A percentile compares a stretch with the other conserved stretches of the same genome.
Conservation (phyloP, 1,140 invertebrate species). For the Trichogramma pretiosum region DNA sequence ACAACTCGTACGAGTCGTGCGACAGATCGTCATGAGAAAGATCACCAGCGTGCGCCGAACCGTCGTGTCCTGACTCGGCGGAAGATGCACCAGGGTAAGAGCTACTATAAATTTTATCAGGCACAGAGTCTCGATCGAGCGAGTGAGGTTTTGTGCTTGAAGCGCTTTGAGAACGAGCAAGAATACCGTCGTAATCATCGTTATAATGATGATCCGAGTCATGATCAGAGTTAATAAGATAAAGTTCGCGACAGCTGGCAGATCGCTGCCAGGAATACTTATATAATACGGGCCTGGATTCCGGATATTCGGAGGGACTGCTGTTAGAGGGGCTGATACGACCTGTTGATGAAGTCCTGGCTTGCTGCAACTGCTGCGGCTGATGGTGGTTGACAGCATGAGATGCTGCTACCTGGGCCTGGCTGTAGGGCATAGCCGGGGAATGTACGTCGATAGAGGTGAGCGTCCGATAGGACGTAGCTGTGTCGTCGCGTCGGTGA, state of each 20-base stretch:
- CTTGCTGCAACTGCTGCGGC: constrained; percentile 18
- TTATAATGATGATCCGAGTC: constrained; percentile 63
- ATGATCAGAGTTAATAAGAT: constrained; percentile 66
- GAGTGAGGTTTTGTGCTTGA: constrained; percentile 50
- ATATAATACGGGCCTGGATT: constrained; percentile 39
- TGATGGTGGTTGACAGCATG: constrained; percentile 35
- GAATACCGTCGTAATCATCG: no score
- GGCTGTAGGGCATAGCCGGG: constrained; percentile 42
- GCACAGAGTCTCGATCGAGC: constrained; percentile 52
- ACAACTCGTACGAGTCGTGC: constrained; percentile 78
- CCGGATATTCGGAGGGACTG: constrained; percentile 43
- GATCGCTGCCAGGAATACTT: constrained; percentile 62
- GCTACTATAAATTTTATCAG: constrained; percentile 68
- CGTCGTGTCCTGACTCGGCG: constrained; percentile 54
- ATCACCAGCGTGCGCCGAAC: constrained; percentile 48
- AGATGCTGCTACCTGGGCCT: constrained; percentile 34
- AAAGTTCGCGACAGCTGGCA: constrained; percentile 68
- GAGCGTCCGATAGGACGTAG: constrained; percentile 46
- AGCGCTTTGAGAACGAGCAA: constrained; percentile 52
- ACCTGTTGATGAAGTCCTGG: constrained; percentile 45
- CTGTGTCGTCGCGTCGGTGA: constrained; percentile 47
- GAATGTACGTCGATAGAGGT: constrained; percentile 48
- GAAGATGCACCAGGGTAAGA: constrained; percentile 72
- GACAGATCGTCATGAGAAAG: constrained; percentile 75
- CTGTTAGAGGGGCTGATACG: constrained; percentile 49